Evolutionary conservation across 2,888 invertebrate species (phyloP).

Genomic region (Heteromurus nitidus): DNA sequence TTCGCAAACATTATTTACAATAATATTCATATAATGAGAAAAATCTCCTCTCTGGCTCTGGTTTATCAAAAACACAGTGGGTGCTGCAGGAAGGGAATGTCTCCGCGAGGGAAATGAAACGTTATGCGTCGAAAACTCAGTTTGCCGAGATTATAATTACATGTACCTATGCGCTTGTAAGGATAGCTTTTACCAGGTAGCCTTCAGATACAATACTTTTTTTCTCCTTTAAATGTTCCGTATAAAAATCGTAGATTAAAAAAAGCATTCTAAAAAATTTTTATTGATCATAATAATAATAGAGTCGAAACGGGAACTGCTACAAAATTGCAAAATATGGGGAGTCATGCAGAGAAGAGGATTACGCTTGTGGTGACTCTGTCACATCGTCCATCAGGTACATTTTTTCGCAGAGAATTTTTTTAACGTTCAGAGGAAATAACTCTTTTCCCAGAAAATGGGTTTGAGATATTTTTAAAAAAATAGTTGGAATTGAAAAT

Average conservation of each 20-base stretch:
- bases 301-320: conserved; percentile 63
- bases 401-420: background rate
- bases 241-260: no score
- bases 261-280: no score
- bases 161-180: conserved; percentile 64
- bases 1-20: background rate
- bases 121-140: conserved; percentile 55
- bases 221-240: no score
- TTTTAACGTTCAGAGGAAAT: background rate
- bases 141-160: conserved; percentile 64
- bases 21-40: no score
- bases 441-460: background rate
- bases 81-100: conserved; percentile 60
- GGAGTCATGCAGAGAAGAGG: conserved; percentile 64
- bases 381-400: conserved; percentile 62
- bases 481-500: background rate
- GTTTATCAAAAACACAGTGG: background rate
- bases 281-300: background rate
- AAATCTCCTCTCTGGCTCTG: background rate
- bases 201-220: background rate
- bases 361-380: conserved; percentile 68
- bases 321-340: conserved; percentile 61
- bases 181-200: conserved; percentile 47
- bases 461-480: background rate
- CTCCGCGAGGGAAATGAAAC: conserved; percentile 46